These are phyloP conservation scores for Catocala sponsa DNA, from an alignment of 2,888 invertebrate species.

Conservation along the genomic window DNA sequence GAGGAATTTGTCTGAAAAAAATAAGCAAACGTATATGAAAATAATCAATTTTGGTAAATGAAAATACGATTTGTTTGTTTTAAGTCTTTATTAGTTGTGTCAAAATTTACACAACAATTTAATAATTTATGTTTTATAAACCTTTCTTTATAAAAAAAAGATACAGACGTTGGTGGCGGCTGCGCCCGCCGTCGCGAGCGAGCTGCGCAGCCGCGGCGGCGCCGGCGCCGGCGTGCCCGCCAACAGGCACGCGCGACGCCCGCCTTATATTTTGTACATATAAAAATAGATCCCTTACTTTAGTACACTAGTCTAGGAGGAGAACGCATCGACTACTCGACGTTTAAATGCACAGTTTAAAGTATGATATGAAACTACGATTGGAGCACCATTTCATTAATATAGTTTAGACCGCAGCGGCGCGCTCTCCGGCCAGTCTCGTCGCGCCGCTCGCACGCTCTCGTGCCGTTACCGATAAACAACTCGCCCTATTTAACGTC, in stretches of 20 bases:
- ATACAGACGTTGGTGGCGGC: conserved; percentile 25
- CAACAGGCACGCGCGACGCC: conserved; percentile 11
- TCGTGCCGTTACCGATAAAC: conserved; percentile 4
- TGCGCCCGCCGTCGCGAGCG: too few relatives aligned
- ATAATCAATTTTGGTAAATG: conserved; percentile 3
- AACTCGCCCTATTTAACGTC: conserved; percentile 21
- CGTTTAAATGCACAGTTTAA: conserved; percentile 78
- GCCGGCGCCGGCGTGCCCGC: conserved; percentile 3
- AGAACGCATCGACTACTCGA: conserved; percentile 67
- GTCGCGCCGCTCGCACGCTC: not conserved
- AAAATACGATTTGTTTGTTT: conserved; percentile 24
- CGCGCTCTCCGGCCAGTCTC: not conserved
- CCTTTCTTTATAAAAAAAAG: conserved; percentile 54
- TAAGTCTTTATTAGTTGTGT: conserved; percentile 72
- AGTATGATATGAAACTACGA: conserved; percentile 85
- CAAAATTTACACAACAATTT: conserved; percentile 70
- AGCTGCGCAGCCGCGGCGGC: not conserved
- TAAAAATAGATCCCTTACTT: conserved; percentile 81
- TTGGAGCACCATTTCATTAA: conserved; percentile 81
- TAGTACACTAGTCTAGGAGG: conserved; percentile 71
- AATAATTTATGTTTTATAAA: conserved; percentile 68
- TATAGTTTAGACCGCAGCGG: conserved; percentile 31
- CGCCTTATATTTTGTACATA: conserved; percentile 63
- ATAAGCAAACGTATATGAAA: too few relatives aligned
- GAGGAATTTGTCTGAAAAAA: too few relatives aligned